Base-by-base conservation (phyloP, 2,797 vertebrate genomes). In the Channa striata region DNA sequence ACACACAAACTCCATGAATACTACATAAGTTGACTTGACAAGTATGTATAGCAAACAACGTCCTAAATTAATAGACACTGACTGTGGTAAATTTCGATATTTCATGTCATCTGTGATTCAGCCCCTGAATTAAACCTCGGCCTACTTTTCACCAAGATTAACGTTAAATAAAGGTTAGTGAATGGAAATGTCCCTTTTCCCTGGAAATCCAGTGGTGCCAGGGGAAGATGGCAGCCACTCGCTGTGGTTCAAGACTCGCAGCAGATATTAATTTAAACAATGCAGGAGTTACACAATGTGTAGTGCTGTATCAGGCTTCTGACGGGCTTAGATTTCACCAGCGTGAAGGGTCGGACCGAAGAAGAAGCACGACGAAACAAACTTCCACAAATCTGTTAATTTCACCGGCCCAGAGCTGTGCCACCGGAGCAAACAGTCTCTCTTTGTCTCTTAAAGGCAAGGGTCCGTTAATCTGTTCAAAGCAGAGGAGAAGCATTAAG, bases 81-180 rank as follows among this genome's bases (percentile, higher is more conserved):
- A 51, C 42, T 16, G 39, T 52, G 30, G 52, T 40, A 47, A 46
- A 61, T 74, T 77, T 74, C 57, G 52, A 74, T 44, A 86, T 66
- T 81, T 51, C 64, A 36, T 53, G 47, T 84, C 57, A 66, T 72
- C 56, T 64, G 51, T 82, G 43, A 84, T 74, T 81, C 68, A 78
- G 20, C 57, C 50, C 70, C 58, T 64, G 82, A 34, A 74, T 83
- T 80, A 83, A 80, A 77, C 46, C 70, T 42, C 20, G 76, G 48
- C 77, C 79, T 82, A 80, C 72, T 85, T 85, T 65, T 70, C 49
- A 30, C 64, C 9, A n/a, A 62, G 40, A 77, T 53, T 78, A 77
- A 77, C 59, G 3, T 89, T 88, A 87, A 87, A 83, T 87, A 87
- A 87, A 84, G 78, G 39, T 72, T 79, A 66, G 69, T 73, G 19